Percentiles rank a stretch among this genome's conserved stretches.
phyloP scores from a whole-genome alignment of 2,797 vertebrate genomes.

The Pagetopsis macropterus region DNA sequence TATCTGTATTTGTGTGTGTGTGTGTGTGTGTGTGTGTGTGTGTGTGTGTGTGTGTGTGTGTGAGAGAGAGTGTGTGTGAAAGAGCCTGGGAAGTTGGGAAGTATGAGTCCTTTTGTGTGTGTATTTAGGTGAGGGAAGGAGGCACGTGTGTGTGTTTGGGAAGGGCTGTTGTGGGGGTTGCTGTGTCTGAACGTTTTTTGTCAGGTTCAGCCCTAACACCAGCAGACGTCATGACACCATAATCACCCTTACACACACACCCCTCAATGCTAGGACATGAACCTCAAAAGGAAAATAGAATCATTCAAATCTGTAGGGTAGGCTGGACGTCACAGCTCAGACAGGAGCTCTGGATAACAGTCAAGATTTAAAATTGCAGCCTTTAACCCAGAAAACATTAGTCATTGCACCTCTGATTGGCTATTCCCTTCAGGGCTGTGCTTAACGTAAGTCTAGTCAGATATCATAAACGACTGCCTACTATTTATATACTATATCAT shows the following conservation, averaged over 20 bases:
- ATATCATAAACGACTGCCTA: too few species aligned
- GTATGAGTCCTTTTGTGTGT: constrained; percentile 31
- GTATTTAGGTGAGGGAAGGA: constrained; percentile 18
- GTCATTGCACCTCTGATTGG: neutral
- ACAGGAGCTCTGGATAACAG: constrained; percentile 17
- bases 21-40: constrained; percentile 37
- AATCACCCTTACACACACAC: constrained; percentile 50
- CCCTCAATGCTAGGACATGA: constrained; percentile 24
- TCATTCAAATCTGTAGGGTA: constrained; percentile 14
- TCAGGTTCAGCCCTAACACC: constrained; percentile 64
- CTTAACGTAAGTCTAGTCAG: too few species aligned
- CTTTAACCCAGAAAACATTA: constrained; percentile 7
- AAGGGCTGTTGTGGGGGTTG: constrained; percentile 33
- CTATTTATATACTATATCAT: too few species aligned
- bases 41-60: constrained; percentile 18
- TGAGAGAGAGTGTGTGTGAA: constrained; percentile 36
- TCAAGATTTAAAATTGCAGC: constrained; percentile 14
- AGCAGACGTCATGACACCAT: constrained; percentile 67
- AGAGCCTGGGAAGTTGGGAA: constrained; percentile 27
- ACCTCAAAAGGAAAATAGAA: constrained; percentile 46
- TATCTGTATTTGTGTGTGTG: constrained; percentile 38
- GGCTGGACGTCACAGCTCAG: constrained; percentile 16
- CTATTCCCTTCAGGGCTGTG: too few species aligned
- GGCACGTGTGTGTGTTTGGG: constrained; percentile 24
- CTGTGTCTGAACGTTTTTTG: constrained; percentile 40